Base-by-base conservation (phyloP, 2,113 vertebrate species). In the Hyaena hyaena region DNA sequence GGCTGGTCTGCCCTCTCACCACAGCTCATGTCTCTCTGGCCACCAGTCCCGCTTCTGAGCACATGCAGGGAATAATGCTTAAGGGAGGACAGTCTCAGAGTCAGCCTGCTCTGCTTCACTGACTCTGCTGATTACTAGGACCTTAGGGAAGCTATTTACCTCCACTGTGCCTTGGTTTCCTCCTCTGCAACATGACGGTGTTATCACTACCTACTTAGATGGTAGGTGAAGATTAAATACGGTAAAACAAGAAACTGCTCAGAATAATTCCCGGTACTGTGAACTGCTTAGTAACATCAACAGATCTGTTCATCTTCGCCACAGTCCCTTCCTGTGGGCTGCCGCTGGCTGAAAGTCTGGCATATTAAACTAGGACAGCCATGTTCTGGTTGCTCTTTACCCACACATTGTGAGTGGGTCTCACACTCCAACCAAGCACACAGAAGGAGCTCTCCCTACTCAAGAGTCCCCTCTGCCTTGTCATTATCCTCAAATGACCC, bases 341-440 rank as follows among this genome's bases (percentile, higher is more conserved):
- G 48, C 68, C 35, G 12, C 0, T 43, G 45, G 92, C 23, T 77
- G 39, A 15, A 85, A 39, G 31, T 21, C 93, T 73, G 31, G 0
- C 19, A 3, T 0, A 16, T 11, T 3, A 19, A 45, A 76, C 9
- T 31, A 1, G 16, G 4, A 28, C 4, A 10, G 35, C 1, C 43
- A 6, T 2, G 1, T 31, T 66, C 31, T 0, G 0, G 65, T 10
- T 0, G 12, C 68, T n/a, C 33, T 1, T 66, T 26, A 53, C 85
- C 45, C 80, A 33, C 14, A 11, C 0, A 11, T 0, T 11, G 26
- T 31, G 12, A 79, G 24, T 9, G 7, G 61, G 71, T 17, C 45
- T 66, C 6, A 19, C 0, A 5, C 15, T 39, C 15, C 8, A 2
- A 4, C 50, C n/a, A 39, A n/a, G 4, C 45, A 26, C 2, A 31